These are phyloP conservation scores for Drosophila jambulina DNA, from an alignment of 1,140 invertebrate genomes.

Conservation along the genomic window DNA sequence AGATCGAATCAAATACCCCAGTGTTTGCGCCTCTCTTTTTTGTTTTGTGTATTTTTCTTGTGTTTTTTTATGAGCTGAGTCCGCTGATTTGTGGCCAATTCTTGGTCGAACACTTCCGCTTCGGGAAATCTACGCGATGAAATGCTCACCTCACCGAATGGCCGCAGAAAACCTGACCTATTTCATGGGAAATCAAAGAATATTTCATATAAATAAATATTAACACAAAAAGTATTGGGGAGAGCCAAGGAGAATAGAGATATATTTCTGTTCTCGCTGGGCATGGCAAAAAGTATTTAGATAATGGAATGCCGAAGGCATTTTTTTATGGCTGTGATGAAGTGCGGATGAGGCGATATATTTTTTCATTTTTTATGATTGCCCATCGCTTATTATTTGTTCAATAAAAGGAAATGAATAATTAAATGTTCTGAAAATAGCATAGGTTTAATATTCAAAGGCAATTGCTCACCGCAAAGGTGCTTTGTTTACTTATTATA, in stretches of 20 bases:
- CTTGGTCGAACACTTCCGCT: conserved; percentile 28
- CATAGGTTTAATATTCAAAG: not conserved
- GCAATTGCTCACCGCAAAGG: conserved; percentile 20
- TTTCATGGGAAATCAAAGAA: conserved; percentile 38
- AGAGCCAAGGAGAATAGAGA: not conserved
- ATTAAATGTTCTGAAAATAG: conserved; percentile 24
- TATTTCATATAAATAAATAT: conserved; percentile 40
- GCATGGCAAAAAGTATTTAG: conserved; percentile 13
- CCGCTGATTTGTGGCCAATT: conserved; percentile 48
- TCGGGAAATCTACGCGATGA: conserved; percentile 10
- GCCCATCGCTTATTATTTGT: conserved; percentile 27
- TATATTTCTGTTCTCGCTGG: conserved; percentile 3
- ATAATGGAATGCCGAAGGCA: conserved; percentile 7
- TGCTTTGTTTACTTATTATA: conserved; percentile 3
- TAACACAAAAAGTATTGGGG: conserved; percentile 8
- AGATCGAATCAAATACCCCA: conserved; percentile 2
- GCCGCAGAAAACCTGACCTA: conserved; percentile 15
- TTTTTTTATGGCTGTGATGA: conserved; percentile 23
- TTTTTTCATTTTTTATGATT: conserved; percentile 3
- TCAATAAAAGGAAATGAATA: conserved; percentile 36
- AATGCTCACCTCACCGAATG: not conserved
- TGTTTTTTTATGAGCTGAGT: conserved; percentile 35
- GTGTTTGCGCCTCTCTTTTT: conserved; percentile 10
- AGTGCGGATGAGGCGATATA: conserved; percentile 27
- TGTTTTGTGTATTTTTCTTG: conserved; percentile 39